Conservation (phyloP, 2,113 vertebrate genomes). For the Heterocephalus glaber region DNA sequence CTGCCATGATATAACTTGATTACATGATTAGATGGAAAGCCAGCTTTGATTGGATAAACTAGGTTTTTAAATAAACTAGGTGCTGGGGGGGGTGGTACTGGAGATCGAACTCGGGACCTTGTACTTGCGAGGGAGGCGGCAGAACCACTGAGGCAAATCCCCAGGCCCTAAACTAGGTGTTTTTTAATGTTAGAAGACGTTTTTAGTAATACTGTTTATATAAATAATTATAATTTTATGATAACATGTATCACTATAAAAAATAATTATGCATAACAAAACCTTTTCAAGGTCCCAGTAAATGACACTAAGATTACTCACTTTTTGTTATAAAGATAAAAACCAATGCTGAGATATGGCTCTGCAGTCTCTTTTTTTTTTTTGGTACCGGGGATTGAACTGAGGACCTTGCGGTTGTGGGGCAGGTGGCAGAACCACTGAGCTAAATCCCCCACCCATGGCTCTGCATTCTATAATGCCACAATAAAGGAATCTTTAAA, state of each 20-base stretch:
- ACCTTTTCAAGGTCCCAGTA: neutral
- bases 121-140: too few species aligned
- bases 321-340: neutral
- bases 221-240: neutral
- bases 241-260: neutral
- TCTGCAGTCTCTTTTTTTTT: too few species aligned
- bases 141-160: too few species aligned
- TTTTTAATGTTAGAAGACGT: neutral
- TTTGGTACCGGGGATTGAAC: too few species aligned
- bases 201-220: neutral
- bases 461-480: neutral
- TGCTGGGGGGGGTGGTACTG: too few species aligned
- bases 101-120: too few species aligned
- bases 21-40: neutral
- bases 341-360: neutral
- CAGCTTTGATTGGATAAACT: neutral
- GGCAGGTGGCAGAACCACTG: too few species aligned
- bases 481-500: neutral
- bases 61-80: too few species aligned
- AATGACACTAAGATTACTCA: constrained; percentile 17
- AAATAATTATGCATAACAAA: neutral
- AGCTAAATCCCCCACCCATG: too few species aligned
- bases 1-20: neutral
- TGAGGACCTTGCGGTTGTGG: too few species aligned
- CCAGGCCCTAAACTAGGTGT: neutral